Evolutionary conservation across 2,888 invertebrate genomes (phyloP), one percentile per base, ranked within the genome.

Genomic region (Malacosoma neustria): DNA sequence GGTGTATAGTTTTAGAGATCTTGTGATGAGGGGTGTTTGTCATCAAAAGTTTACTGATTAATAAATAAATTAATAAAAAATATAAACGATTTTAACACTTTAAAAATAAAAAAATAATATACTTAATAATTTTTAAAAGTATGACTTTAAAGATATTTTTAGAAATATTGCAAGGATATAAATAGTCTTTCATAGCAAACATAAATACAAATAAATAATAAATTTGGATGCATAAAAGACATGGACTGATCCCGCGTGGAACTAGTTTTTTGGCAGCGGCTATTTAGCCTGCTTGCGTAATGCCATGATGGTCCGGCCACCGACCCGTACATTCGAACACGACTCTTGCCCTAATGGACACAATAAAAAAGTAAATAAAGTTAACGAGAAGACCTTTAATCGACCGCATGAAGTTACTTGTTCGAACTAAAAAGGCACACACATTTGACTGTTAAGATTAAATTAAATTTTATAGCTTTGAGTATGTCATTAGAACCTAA

Each of bases 241-340:
- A 37, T 41, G 49, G 49, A 43, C 46, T 49, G 48, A 57, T 65
- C 71, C 66, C 70, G 69, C 71, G 65, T 74, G 69, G 65, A 72
- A 72, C 79, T 75, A 73, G 77, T 81, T 81, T 82, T 79, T 80
- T 77, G 69, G 72, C 76, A 67, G 57, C 64, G 57, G 61, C 63
- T 72, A 74, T 79, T 75, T 71, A 52, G 59, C 61, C 55, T 54
- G 70, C 66, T 82, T 82, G 69, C 74, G 79, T 71, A 84, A 82
- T 57, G 39, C 61, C 66, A 67, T 44, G 48, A 42, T 54, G 61
- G 61, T 53, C 57, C 72, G 76, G 75, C 69, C 77, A 74, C 66
- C 69, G 74, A 72, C 72, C 72, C 56, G 63, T 46, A 45, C 22
- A 22, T 22, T 22, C 22, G 22, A 22, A 22, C 22, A 47, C 39